Percentiles rank a stretch among this genome's conserved stretches.
phyloP scores from a whole-genome alignment of 2,888 invertebrate genomes.

The Caenorhabditis panamensis region DNA sequence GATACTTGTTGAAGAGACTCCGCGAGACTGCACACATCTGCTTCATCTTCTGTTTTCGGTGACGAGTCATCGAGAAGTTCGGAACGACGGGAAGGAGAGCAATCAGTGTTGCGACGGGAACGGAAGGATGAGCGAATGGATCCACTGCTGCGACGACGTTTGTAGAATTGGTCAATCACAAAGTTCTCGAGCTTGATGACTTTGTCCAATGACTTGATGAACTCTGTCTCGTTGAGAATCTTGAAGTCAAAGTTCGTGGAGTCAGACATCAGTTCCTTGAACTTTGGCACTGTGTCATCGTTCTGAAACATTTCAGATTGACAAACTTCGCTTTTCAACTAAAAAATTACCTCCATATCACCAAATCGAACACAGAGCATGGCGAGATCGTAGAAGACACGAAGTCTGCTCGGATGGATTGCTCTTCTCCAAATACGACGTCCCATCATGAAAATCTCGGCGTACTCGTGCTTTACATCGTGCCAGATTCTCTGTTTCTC shows the following conservation, averaged over 20 bases:
- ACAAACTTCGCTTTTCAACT: neutral
- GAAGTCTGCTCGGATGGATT: constrained; percentile 69
- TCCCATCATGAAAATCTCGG: constrained; percentile 75
- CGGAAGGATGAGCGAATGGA: constrained; percentile 71
- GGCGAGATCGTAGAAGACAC: constrained; percentile 73
- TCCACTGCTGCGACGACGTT: constrained; percentile 68
- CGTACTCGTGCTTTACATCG: constrained; percentile 72
- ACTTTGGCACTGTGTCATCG: constrained; percentile 62
- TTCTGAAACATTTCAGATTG: constrained; percentile 34
- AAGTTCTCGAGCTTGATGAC: constrained; percentile 71
- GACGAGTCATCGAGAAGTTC: constrained; percentile 41
- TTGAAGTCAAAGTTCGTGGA: constrained; percentile 73
- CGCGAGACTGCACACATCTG: constrained; percentile 42
- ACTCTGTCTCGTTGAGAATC: constrained; percentile 69
- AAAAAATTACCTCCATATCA: constrained; percentile 54
- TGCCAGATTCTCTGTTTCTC: constrained; percentile 70
- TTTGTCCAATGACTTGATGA: constrained; percentile 72
- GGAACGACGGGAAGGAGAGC: constrained; percentile 66
- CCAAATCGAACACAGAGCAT: constrained; percentile 73
- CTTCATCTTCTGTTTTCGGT: constrained; percentile 38
- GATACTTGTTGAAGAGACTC: constrained; percentile 56
- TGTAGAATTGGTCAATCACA: constrained; percentile 74
- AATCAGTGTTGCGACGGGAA: constrained; percentile 65
- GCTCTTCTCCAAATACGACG: constrained; percentile 72
- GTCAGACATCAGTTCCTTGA: constrained; percentile 68